Percentiles rank a stretch among this genome's conserved stretches.
Evolutionary conservation across 2,113 vertebrate genomes (phyloP).

Genomic region (Pelecanus crispus): DNA sequence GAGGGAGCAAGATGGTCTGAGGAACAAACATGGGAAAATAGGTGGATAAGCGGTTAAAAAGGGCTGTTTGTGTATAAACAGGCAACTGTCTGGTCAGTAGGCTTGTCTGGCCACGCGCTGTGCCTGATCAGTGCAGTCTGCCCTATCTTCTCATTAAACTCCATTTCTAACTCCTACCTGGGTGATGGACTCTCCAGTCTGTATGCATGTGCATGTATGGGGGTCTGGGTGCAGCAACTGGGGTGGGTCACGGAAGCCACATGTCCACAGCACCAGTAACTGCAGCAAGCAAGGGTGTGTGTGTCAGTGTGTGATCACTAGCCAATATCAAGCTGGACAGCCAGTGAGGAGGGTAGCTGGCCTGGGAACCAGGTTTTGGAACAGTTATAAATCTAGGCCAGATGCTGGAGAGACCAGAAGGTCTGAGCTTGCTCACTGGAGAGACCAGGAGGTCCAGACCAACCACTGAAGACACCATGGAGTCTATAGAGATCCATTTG

Average conservation of each 20-base stretch:
- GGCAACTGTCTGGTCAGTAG: not conserved
- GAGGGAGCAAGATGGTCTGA: not conserved
- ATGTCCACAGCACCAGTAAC: not conserved
- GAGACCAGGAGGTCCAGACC: not conserved
- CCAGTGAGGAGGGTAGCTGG: not conserved
- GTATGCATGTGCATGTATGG: fast-evolving
- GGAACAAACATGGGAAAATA: not conserved
- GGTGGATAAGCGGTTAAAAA: not conserved
- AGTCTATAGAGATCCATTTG: not conserved
- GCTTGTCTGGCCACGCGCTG: not conserved
- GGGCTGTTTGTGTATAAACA: not conserved
- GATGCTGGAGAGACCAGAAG: not conserved
- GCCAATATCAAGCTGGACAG: not conserved
- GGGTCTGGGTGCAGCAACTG: not conserved
- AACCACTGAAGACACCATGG: not conserved
- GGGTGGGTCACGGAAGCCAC: not conserved
- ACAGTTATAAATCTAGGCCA: not conserved
- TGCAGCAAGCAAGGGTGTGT: fast-evolving
- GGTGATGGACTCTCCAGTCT: not conserved
- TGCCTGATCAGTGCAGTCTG: not conserved
- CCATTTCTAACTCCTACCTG: not conserved
- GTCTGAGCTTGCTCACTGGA: not conserved
- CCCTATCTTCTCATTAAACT: not conserved
- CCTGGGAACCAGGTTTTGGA: not conserved
- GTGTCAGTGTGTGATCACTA: not conserved